Conservation (phyloP, 2,113 vertebrate genomes). For the Chiloscyllium plagiosum region DNA sequence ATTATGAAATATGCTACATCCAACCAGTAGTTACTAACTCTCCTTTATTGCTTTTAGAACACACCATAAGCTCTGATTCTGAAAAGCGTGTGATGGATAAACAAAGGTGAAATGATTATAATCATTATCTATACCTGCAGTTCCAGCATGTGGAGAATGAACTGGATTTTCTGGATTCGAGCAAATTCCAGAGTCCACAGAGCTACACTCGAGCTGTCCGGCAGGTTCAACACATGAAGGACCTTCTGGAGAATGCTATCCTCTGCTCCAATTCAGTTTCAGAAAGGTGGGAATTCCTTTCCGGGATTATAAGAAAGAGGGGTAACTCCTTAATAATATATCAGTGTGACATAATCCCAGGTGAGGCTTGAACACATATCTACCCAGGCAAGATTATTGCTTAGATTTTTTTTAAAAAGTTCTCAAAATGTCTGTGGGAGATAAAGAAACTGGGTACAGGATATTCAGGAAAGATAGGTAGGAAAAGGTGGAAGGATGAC, state of each 20-base stretch:
- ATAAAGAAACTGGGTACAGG: not conserved
- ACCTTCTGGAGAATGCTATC: constrained; percentile 55
- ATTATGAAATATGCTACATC: not conserved
- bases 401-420: not conserved
- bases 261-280: constrained; percentile 45
- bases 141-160: constrained; percentile 73
- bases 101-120: constrained; percentile 60
- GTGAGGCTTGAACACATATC: not conserved
- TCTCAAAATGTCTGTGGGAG: not conserved
- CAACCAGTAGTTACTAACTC: not conserved
- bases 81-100: constrained; percentile 47
- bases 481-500: no score
- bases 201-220: constrained; percentile 66
- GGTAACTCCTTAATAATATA: not conserved
- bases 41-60: constrained; percentile 44
- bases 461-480: no score
- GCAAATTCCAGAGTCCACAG: constrained; percentile 59
- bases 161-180: constrained; percentile 64
- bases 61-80: constrained; percentile 46
- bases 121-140: constrained; percentile 69
- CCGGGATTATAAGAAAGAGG: no score
- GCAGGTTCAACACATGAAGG: constrained; percentile 76
- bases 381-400: not conserved
- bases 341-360: not conserved
- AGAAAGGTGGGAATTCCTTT: constrained; percentile 51